phyloP scores from a whole-genome alignment of 2,888 invertebrate genomes.

The Germaria angustata region DNA sequence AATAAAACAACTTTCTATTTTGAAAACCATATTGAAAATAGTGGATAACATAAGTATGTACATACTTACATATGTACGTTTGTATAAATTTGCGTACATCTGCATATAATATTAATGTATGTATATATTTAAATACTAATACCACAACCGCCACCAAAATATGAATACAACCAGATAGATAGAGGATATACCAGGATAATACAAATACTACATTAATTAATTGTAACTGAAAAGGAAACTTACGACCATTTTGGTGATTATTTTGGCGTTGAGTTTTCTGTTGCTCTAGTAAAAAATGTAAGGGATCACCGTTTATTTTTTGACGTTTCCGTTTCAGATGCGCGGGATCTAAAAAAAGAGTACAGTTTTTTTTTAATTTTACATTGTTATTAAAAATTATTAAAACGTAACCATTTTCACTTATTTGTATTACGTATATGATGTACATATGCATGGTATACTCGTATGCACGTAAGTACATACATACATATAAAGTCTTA shows the following conservation, averaged over 20 bases:
- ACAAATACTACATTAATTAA: constrained; percentile 15
- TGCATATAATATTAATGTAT: not conserved
- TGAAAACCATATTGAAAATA: no score
- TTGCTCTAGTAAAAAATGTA: constrained; percentile 79
- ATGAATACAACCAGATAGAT: constrained; percentile 1
- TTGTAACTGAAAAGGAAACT: constrained; percentile 70
- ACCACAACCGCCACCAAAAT: constrained; percentile 35
- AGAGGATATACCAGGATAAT: not conserved
- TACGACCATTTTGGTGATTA: constrained; percentile 78
- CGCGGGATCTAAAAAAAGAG: constrained; percentile 82
- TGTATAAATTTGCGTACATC: no score
- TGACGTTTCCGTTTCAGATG: constrained; percentile 81
- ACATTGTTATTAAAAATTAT: constrained; percentile 5
- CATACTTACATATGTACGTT: no score
- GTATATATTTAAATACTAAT: not conserved
- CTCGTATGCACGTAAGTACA: not conserved
- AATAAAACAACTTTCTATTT: no score
- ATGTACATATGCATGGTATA: no score
- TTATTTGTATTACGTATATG: not conserved
- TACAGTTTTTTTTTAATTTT: constrained; percentile 33
- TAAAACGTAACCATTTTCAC: not conserved
- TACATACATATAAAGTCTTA: not conserved
- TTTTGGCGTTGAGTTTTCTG: constrained; percentile 70
- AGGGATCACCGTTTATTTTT: constrained; percentile 79
- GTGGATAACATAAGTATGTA: no score